These are phyloP conservation scores for Phasianus colchicus DNA, from an alignment of 2,113 vertebrate species.

Conservation along the genomic window DNA sequence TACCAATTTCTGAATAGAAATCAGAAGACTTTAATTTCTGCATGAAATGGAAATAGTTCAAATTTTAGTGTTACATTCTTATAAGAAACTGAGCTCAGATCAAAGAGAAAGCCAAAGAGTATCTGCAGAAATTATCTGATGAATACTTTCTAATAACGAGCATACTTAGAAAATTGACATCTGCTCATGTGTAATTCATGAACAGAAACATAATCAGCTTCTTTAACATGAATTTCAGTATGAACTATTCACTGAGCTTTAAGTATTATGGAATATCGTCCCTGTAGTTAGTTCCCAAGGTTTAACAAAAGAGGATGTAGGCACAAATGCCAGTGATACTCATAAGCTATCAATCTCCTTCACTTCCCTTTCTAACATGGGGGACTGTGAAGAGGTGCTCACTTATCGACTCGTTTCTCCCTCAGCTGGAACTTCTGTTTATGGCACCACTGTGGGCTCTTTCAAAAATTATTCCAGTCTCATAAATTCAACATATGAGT, in stretches of 20 bases:
- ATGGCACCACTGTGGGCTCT: neutral
- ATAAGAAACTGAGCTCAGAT: neutral
- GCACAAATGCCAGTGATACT: neutral
- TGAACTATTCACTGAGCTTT: constrained; percentile 15
- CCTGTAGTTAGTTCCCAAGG: neutral
- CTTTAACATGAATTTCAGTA: neutral
- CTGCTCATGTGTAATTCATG: constrained; percentile 41
- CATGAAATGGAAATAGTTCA: neutral
- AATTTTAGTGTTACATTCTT: neutral
- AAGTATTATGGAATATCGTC: neutral
- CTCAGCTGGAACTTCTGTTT: neutral
- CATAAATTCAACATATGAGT: neutral
- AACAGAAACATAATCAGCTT: neutral
- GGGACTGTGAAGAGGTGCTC: neutral
- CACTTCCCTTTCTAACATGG: neutral
- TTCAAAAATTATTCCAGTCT: neutral
- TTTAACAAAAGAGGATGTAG: neutral
- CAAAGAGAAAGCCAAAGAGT: neutral
- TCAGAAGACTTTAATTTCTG: neutral
- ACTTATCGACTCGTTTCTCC: neutral
- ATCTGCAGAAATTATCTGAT: neutral
- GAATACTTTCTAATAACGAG: neutral
- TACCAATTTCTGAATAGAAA: neutral
- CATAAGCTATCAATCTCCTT: neutral
- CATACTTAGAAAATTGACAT: neutral